Evolutionary conservation across 2,888 invertebrate species (phyloP).

Genomic region (Coecobrya sp.): DNA sequence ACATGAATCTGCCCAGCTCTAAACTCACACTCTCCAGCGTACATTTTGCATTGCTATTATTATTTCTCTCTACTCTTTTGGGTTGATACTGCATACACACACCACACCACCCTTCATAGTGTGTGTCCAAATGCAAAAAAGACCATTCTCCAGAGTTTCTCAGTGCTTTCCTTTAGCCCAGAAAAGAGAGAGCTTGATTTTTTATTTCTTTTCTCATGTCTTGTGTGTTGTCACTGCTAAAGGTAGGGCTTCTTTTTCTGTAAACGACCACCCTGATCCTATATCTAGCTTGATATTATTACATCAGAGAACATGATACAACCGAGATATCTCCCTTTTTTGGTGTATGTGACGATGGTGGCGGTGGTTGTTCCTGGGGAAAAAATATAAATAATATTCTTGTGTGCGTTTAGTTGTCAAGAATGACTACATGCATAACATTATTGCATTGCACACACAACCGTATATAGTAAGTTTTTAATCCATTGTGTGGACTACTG

Average conservation of each 20-base stretch:
- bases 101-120: conserved; percentile 14
- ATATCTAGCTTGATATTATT: conserved; percentile 48
- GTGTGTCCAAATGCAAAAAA: conserved; percentile 4
- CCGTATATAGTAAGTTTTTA: background rate
- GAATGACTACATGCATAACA: background rate
- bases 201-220: background rate
- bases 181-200: conserved; percentile 21
- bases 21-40: background rate
- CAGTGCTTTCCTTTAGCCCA: background rate
- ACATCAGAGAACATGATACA: conserved; percentile 55
- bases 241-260: conserved; percentile 39
- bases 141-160: background rate
- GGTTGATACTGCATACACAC: conserved; percentile 39
- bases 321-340: conserved; percentile 38
- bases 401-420: conserved; percentile 16
- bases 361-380: background rate
- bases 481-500: background rate
- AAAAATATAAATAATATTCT: conserved; percentile 14
- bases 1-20: background rate
- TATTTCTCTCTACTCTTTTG: conserved; percentile 25
- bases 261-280: conserved; percentile 45
- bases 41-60: conserved; percentile 42
- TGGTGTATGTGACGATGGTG: background rate
- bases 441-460: background rate
- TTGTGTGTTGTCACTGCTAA: conserved; percentile 67